A percentile compares a stretch with the other conserved stretches of the same genome.
phyloP scores from a whole-genome alignment of 1,140 invertebrate species.

The Cotesia glomerata region DNA sequence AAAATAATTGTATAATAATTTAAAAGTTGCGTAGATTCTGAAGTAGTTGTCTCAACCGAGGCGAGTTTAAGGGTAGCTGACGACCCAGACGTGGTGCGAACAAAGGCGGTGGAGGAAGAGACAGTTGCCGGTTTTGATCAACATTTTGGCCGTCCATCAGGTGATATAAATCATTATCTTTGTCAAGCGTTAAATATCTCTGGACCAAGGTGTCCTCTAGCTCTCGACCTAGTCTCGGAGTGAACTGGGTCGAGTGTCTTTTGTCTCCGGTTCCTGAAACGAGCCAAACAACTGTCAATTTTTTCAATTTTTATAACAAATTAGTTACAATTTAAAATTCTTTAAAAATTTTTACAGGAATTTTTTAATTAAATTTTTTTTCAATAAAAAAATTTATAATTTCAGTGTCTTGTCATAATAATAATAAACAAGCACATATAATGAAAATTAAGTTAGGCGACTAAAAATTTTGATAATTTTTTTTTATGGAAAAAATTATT shows the following conservation, averaged over 20 bases:
- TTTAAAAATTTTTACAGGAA: too few relatives aligned
- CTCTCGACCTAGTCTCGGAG: constrained; percentile 51
- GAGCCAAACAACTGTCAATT: background rate
- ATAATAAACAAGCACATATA: too few relatives aligned
- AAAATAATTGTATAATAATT: background rate
- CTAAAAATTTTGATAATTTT: constrained; percentile 21
- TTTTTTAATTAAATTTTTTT: too few relatives aligned
- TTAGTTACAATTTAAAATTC: too few relatives aligned
- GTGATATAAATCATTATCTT: background rate
- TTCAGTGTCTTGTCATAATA: too few relatives aligned
- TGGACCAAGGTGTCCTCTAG: constrained; percentile 33
- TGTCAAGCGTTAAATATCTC: background rate
- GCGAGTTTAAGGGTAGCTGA: constrained; percentile 37
- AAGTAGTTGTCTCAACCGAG: constrained; percentile 40
- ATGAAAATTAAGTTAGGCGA: background rate
- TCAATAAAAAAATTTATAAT: too few relatives aligned
- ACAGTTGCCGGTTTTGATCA: constrained; percentile 13
- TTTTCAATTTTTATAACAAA: too few relatives aligned
- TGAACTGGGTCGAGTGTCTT: constrained; percentile 40
- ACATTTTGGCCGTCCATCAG: background rate
- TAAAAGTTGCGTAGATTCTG: constrained; percentile 31
- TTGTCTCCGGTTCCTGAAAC: constrained; percentile 16
- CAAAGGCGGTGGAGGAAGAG: constrained; percentile 25
- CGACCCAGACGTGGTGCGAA: constrained; percentile 43
- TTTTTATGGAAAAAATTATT: too few relatives aligned